phyloP scores from a whole-genome alignment of 2,888 invertebrate species.

The Ophioninae sp. region DNA sequence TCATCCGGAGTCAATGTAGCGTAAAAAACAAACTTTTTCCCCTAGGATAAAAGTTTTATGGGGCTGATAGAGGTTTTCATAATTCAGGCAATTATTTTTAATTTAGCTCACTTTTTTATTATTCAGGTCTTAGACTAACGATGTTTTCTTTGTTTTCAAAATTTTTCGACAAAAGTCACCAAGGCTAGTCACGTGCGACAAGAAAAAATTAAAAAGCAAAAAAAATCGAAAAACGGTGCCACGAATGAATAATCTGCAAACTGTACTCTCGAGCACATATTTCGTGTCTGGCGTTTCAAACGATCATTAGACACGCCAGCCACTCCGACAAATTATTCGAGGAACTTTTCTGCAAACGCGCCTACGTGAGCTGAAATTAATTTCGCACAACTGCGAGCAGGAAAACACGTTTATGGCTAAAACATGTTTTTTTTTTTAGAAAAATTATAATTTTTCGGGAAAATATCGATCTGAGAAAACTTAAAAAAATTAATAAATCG shows the following conservation, averaged over 20 bases:
- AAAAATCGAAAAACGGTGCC: not conserved
- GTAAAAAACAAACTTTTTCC: too few relatives aligned
- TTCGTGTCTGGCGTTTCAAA: slow-evolving; percentile 33
- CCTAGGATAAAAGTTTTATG: too few relatives aligned
- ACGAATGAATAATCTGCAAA: not conserved
- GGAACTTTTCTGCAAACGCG: slow-evolving; percentile 5
- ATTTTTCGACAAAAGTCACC: not conserved
- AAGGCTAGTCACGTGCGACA: not conserved
- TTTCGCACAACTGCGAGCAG: not conserved
- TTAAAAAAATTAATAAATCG: too few relatives aligned
- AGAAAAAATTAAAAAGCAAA: not conserved
- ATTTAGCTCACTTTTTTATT: too few relatives aligned
- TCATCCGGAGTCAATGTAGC: too few relatives aligned
- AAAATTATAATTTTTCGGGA: too few relatives aligned
- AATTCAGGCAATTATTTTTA: not conserved
- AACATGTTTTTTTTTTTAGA: too few relatives aligned
- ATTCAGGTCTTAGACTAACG: not conserved
- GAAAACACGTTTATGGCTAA: not conserved
- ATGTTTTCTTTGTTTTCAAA: too few relatives aligned
- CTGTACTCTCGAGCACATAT: slow-evolving; percentile 1
- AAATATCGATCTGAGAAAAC: too few relatives aligned
- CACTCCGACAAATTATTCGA: slow-evolving; percentile 5
- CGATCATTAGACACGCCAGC: slow-evolving; percentile 15
- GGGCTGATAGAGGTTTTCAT: too few relatives aligned
- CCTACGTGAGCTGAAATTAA: slow-evolving; percentile 18